A percentile compares a stretch with the other conserved stretches of the same genome.
These are phyloP conservation scores for Coremacera marginata DNA, from an alignment of 2,888 invertebrate species.

Conservation along the genomic window DNA sequence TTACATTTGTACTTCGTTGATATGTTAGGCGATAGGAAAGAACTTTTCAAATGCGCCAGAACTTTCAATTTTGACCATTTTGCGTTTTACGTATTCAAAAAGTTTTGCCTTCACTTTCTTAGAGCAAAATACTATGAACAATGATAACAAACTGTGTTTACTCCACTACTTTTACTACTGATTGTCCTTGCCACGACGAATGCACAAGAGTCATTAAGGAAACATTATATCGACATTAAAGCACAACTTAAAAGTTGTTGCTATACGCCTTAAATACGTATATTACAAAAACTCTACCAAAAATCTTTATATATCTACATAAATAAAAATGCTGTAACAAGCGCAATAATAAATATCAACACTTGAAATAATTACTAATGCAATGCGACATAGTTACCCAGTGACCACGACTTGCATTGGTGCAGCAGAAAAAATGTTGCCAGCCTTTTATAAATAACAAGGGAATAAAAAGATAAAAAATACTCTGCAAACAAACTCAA, in stretches of 20 bases:
- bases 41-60: neutral
- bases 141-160: no score
- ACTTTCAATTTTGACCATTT: neutral
- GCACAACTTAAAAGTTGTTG: neutral
- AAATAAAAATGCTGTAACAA: neutral
- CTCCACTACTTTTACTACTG: no score
- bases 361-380: constrained; percentile 3
- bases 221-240: constrained; percentile 66
- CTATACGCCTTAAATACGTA: neutral
- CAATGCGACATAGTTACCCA: constrained; percentile 37
- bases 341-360: neutral
- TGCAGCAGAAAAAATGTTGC: neutral
- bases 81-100: neutral
- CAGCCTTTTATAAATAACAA: neutral
- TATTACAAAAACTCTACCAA: neutral
- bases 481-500: neutral
- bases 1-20: constrained; percentile 5
- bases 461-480: neutral
- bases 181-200: neutral
- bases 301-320: neutral
- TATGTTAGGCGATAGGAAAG: neutral
- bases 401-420: constrained; percentile 26
- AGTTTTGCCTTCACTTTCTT: neutral
- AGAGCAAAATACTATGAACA: neutral
- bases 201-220: constrained; percentile 61